Evolutionary conservation across 2,113 vertebrate genomes (phyloP), one percentile per base, ranked within the genome.

Genomic region (Lanius ludovicianus): DNA sequence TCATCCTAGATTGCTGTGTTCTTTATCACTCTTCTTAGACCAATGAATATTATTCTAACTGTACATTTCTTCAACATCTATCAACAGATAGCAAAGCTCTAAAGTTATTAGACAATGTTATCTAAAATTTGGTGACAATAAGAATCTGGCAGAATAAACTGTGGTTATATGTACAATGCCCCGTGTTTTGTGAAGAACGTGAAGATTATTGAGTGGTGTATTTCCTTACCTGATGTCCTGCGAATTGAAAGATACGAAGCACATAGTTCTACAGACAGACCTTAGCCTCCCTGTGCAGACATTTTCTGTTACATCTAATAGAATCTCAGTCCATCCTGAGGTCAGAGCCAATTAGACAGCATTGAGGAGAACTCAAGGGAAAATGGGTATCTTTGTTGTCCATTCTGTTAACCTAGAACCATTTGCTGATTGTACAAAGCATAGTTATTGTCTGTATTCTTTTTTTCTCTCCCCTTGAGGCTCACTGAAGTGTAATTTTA

Each of bases 41-140:
- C 87, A 87, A 64, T 57, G 22, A 70, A 89, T 77, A 56, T 23
- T 73, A 52, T 79, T 75, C 56, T 35, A 86, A n/a, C 73, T 39
- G 92, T 16, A 53, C 17, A 13, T 69, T 93, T 76, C 59, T 95
- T 80, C 21, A 46, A 6, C 47, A 35, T 70, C 31, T 69, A 10
- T 21, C 64, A 90, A 83, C 69, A 98, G 98, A 98, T 98, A 84
- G 98, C 97, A 52, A 97, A 97, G 41, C 97, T 62, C 62, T 98
- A 57, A 98, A 99, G 84, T 95, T 98, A 46, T 97, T 98, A 96
- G 97, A 98, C 95, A 98, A 97, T 79, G 84, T 98, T 95, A 96
- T 86, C 93, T 98, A 87, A 96, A 96, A 96, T 98, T 98, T 96
- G 94, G 96, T 93, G 96, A 98, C 81, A 89, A 90, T 42, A 94